Evolutionary conservation across 2,797 vertebrate species (phyloP).

Genomic region (Peromyscus attwateri): DNA sequence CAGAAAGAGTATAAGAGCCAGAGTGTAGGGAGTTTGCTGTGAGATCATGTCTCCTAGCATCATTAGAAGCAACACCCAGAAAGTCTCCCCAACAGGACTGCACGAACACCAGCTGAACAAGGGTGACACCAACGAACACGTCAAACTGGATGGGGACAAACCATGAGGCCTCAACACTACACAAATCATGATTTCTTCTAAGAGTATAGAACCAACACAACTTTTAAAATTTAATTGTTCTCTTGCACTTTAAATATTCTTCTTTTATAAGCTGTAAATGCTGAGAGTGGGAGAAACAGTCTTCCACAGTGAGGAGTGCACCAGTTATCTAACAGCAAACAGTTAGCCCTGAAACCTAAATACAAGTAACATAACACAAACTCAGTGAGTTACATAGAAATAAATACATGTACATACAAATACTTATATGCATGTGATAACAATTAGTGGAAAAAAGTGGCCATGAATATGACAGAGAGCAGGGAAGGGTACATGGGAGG

Average conservation of each 20-base stretch:
- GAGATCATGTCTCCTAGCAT: not conserved
- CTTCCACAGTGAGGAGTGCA: not conserved
- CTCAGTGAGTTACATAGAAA: too few species aligned
- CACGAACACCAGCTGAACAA: not conserved
- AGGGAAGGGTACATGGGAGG: not conserved
- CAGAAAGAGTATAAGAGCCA: not conserved
- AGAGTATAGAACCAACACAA: too few species aligned
- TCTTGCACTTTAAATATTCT: not conserved
- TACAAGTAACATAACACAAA: not conserved
- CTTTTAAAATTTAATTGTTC: not conserved
- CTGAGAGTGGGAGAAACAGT: not conserved
- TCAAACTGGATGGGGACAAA: not conserved
- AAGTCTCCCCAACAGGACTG: not conserved
- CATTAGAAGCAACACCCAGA: not conserved
- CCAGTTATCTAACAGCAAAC: not conserved
- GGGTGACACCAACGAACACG: not conserved
- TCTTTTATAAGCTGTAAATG: not conserved
- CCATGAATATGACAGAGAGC: not conserved
- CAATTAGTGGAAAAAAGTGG: not conserved
- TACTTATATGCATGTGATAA: not conserved
- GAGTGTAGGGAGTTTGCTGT: not conserved
- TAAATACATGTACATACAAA: not conserved
- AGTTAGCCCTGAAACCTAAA: not conserved
- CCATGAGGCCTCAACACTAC: not conserved
- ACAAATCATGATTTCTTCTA: not conserved